phyloP scores from a whole-genome alignment of 1,140 invertebrate species.

The Danaus plexippus region DNA sequence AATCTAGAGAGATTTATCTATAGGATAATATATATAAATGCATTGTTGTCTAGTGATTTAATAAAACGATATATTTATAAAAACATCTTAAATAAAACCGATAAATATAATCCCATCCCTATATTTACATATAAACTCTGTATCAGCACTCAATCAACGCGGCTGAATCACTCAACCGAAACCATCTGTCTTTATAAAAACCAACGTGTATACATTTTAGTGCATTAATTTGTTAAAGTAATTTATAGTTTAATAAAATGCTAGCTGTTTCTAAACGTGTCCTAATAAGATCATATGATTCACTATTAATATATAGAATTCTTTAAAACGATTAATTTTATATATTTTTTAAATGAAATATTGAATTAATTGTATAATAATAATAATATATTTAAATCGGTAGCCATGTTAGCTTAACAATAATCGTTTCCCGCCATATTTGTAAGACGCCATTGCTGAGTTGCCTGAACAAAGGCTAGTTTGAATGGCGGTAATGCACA shows the following conservation, averaged over 20 bases:
- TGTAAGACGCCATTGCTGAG: conserved; percentile 47
- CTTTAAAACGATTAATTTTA: too few relatives aligned
- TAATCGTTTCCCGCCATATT: conserved; percentile 49
- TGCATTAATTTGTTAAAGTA: conserved; percentile 51
- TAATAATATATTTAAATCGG: too few relatives aligned
- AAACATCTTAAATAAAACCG: conserved; percentile 10
- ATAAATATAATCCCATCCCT: conserved; percentile 23
- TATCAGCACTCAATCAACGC: conserved; percentile 63
- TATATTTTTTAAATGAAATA: too few relatives aligned
- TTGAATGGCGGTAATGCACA: conserved; percentile 45
- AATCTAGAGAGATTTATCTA: too few relatives aligned
- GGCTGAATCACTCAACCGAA: conserved; percentile 58
- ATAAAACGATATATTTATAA: conserved; percentile 22
- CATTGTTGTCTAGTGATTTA: conserved; percentile 22
- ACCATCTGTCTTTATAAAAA: conserved; percentile 65
- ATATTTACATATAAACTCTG: conserved; percentile 66
- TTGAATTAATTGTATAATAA: too few relatives aligned
- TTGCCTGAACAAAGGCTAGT: conserved; percentile 51
- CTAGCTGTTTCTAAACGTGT: too few relatives aligned
- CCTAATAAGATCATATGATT: too few relatives aligned
- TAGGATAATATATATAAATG: conserved; percentile 4
- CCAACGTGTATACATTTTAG: conserved; percentile 50
- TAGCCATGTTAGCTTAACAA: conserved; percentile 31
- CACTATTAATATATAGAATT: too few relatives aligned
- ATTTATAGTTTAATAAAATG: too few relatives aligned